phyloP scores from a whole-genome alignment of 2,797 vertebrate genomes.

The Lerista edwardsae region DNA sequence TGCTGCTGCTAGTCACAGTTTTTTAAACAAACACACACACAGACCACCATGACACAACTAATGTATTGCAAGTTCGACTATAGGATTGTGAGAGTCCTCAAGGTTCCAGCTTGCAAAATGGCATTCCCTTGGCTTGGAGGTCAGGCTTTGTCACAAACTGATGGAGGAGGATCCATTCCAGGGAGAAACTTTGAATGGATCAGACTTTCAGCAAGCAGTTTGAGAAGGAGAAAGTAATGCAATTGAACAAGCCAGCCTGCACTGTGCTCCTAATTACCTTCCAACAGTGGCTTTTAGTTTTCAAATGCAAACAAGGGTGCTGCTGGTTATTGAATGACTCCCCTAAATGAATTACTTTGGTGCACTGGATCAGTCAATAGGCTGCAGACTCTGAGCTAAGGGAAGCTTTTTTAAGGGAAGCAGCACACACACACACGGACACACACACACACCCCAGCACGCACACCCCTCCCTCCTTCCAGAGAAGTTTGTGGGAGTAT shows the following conservation, averaged over 20 bases:
- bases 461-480: background rate
- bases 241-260: conserved; percentile 3
- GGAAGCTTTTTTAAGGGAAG: background rate
- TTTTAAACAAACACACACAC: too few species aligned
- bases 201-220: conserved; percentile 24
- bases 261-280: background rate
- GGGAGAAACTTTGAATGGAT: conserved; percentile 3
- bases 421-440: too few species aligned
- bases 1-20: too few species aligned
- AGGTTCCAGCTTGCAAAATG: background rate
- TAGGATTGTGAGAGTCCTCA: background rate
- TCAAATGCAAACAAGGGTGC: background rate
- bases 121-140: background rate
- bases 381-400: background rate
- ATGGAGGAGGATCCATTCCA: background rate
- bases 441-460: background rate
- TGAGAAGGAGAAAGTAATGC: conserved; percentile 30
- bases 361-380: background rate
- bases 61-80: background rate
- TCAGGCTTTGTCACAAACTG: background rate
- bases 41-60: too few species aligned
- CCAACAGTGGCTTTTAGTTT: background rate
- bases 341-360: background rate
- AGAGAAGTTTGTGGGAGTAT: background rate
- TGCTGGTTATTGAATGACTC: background rate